Base-by-base conservation (phyloP, 1,140 invertebrate species). In the Penaeus indicus region DNA sequence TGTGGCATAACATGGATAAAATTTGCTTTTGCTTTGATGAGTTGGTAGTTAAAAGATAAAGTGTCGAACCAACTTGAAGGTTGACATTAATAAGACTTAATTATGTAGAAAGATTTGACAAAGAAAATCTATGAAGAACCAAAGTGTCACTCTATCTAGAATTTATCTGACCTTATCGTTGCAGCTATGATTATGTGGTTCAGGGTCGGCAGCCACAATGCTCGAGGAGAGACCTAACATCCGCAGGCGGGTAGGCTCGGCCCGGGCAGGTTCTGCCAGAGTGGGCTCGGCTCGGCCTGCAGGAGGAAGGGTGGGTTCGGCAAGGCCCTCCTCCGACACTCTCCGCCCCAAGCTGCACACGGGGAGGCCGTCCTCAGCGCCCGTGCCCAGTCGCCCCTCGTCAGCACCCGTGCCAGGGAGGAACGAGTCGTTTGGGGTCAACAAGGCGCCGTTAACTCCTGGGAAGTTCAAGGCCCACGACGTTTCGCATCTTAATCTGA, bases 261-360 rank as follows among this genome's bases (percentile, higher is more conserved):
- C 85, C 13, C 69, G 84, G 18, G 77, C 83, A 21, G 77, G 60
- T 11, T 63, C 64, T 10, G 63, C 85, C 10, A 86, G 77, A 32
- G 62, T 67, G 27, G 61, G 75, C 10, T 79, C 85, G 19, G 85
- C 61, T 4, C 60, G 85, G 75, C 75, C 47, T 60, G 77, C 60
- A 1, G 64, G 61, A 22, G 75, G 75, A n/a, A 19, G 85, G 60
- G 77, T 86, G 10, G 21, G 85, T 21, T 86, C 85, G 13, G 85
- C 85, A 10, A 61, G 85, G 22, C 85, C 85, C 8, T 77, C 84
- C 42, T 86, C 85, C 0, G 85, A 80, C 77, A 64, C 85, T 38
- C 47, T 32, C 47, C 85, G 85, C 16, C 85, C 85, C 3, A 86
- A 86, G 47, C 42, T 86, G 5, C 77, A 86, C 85, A 86, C 85